phyloP scores from a whole-genome alignment of 1,140 invertebrate genomes.

The Ips typographus region DNA sequence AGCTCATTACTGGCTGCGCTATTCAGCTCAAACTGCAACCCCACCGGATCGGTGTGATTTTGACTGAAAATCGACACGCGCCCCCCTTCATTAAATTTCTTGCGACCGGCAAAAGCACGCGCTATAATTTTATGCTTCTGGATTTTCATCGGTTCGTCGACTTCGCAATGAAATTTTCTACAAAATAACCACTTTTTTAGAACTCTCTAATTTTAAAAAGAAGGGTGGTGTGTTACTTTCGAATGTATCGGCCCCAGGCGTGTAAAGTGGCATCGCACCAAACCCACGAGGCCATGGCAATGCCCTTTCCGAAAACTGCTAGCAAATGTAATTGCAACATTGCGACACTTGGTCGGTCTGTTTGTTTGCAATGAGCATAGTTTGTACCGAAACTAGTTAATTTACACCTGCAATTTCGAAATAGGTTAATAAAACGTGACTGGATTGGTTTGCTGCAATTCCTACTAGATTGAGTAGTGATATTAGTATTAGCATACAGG shows the following conservation, averaged over 20 bases:
- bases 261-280: conserved; percentile 82
- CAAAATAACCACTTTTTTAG: conserved; percentile 14
- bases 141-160: conserved; percentile 69
- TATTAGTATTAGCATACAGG: no score
- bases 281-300: conserved; percentile 90
- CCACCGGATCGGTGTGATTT: conserved; percentile 87
- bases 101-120: conserved; percentile 84
- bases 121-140: conserved; percentile 91
- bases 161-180: conserved; percentile 69
- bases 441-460: no score
- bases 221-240: conserved; percentile 59
- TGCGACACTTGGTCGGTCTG: conserved; percentile 74
- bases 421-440: no score
- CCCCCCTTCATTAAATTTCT: conserved; percentile 78
- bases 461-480: no score
- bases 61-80: conserved; percentile 83
- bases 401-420: conserved; percentile 55
- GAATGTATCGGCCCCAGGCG: conserved; percentile 81
- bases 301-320: conserved; percentile 77
- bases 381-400: conserved; percentile 59
- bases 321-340: conserved; percentile 81
- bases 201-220: conserved; percentile 38
- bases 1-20: conserved; percentile 74
- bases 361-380: conserved; percentile 61
- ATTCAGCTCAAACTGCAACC: conserved; percentile 82